Percentiles rank a stretch among this genome's conserved stretches.
phyloP scores from a whole-genome alignment of 2,113 vertebrate genomes.

The Megalops atlanticus region DNA sequence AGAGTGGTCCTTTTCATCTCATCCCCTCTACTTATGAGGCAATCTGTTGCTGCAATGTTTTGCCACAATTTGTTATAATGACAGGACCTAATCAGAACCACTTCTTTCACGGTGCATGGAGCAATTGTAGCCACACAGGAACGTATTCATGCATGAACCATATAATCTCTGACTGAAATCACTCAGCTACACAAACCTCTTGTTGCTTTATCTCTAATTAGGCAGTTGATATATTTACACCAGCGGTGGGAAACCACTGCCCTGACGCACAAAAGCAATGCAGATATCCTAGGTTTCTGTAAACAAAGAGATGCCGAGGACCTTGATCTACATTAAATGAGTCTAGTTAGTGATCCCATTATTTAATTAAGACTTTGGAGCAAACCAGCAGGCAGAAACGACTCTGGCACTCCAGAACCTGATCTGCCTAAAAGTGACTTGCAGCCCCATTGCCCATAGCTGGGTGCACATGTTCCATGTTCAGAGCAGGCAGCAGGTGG shows the following conservation, averaged over 20 bases:
- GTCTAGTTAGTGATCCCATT: no score
- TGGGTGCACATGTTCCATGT: no score
- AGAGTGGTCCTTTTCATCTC: conserved; percentile 63
- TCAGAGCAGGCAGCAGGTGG: no score
- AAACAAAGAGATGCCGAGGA: not conserved
- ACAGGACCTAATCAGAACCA: conserved; percentile 77
- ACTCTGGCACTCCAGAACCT: no score
- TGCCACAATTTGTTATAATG: conserved; percentile 82
- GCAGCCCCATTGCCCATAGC: no score
- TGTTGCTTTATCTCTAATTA: conserved; percentile 68
- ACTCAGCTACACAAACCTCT: conserved; percentile 61
- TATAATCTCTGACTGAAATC: conserved; percentile 73
- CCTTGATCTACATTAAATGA: not conserved
- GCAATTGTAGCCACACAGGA: conserved; percentile 78
- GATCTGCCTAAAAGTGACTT: no score
- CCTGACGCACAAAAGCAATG: not conserved
- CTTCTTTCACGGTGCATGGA: conserved; percentile 53
- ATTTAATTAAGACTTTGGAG: no score
- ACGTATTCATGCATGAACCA: conserved; percentile 70
- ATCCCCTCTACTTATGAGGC: conserved; percentile 65
- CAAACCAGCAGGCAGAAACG: no score
- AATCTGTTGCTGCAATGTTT: conserved; percentile 70
- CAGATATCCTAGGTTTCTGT: not conserved
- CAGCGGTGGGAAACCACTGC: not conserved
- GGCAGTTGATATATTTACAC: conserved; percentile 27